phyloP scores from a whole-genome alignment of 1,140 invertebrate species.

The Leptonema lineaticorne region DNA sequence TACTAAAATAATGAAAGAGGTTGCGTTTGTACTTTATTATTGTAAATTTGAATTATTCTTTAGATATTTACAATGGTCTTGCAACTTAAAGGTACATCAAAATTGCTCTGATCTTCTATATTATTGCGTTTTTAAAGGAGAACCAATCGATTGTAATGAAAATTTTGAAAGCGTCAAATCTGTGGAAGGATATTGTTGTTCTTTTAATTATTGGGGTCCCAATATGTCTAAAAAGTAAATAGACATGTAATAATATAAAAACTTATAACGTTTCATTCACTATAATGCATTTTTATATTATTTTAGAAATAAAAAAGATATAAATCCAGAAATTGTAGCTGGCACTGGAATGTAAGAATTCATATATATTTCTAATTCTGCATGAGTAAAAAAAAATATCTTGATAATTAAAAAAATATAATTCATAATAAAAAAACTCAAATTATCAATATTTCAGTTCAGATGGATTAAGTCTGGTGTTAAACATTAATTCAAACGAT shows the following conservation, averaged over 20 bases:
- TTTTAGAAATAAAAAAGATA: constrained; percentile 5
- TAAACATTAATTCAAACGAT: constrained; percentile 29
- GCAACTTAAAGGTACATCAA: constrained; percentile 2
- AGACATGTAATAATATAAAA: background rate
- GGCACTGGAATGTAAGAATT: constrained; percentile 27
- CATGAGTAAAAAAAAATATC: background rate
- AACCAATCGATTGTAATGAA: background rate
- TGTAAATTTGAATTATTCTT: constrained; percentile 1
- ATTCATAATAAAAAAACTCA: background rate
- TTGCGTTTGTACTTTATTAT: constrained; percentile 16
- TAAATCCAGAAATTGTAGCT: background rate
- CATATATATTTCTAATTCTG: background rate
- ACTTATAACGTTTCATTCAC: background rate
- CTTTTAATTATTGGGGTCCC: constrained; percentile 31
- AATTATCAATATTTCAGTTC: constrained; percentile 19
- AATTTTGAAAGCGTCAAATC: constrained; percentile 23
- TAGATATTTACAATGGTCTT: background rate
- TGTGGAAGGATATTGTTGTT: constrained; percentile 36
- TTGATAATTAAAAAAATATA: background rate
- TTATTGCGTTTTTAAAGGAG: constrained; percentile 20
- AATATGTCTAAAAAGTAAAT: constrained; percentile 5
- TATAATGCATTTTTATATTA: background rate
- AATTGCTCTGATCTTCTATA: constrained; percentile 27
- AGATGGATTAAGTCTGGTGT: constrained; percentile 21
- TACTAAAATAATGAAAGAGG: constrained; percentile 32